Percentiles rank a stretch among this genome's conserved stretches.
Conservation (phyloP, 2,888 invertebrate species). For the Frankliniella intonsa region DNA sequence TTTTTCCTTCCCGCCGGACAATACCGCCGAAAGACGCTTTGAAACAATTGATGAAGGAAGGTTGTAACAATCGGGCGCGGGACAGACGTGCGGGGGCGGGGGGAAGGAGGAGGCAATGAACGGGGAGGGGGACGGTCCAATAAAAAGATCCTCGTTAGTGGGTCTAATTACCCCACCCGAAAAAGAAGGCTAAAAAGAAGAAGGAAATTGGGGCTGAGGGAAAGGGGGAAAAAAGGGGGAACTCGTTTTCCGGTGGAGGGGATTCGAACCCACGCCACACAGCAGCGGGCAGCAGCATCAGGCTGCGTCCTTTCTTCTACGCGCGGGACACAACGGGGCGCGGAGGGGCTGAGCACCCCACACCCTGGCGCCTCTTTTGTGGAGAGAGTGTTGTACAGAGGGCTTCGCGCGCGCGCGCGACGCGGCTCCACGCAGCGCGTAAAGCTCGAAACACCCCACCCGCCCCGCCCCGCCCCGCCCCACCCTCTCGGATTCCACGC, state of each 20-base stretch:
- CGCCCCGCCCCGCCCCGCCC: not conserved
- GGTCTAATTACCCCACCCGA: not conserved
- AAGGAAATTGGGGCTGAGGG: not conserved
- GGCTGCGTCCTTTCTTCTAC: not conserved
- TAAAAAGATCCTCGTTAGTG: not conserved
- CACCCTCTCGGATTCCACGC: not conserved
- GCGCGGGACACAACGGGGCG: no score
- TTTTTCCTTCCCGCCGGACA: not conserved
- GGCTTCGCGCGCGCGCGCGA: no score
- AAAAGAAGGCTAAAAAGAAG: not conserved
- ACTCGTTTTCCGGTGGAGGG: no score
- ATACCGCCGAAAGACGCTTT: not conserved
- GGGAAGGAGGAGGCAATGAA: no score
- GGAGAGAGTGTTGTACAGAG: no score
- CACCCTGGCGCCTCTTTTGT: no score
- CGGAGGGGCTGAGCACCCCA: no score
- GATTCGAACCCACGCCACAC: no score
- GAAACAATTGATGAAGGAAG: not conserved
- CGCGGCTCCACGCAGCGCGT: not conserved
- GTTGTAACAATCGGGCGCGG: not conserved
- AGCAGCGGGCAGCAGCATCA: not conserved
- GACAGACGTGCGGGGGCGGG: not conserved
- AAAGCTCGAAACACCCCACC: not conserved
- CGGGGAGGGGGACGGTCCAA: not conserved
- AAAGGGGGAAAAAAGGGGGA: not conserved